Percentiles rank a stretch among this genome's conserved stretches.
Evolutionary conservation across 2,113 vertebrate species (phyloP).

Genomic region (Chaetodon auriga): DNA sequence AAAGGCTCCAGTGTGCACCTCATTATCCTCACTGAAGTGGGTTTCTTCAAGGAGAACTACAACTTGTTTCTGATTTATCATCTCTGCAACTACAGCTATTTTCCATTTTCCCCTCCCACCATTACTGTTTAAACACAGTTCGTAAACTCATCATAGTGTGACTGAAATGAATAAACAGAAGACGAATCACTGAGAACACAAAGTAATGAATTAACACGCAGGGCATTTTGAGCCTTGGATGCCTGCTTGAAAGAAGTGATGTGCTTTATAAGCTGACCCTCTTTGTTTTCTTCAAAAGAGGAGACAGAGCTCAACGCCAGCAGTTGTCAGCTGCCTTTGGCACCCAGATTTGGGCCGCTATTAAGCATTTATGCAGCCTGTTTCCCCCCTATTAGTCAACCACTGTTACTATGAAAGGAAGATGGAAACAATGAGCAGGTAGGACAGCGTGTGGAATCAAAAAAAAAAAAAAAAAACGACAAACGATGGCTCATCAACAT

Average conservation of each 20-base stretch:
- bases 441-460: background rate
- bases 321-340: background rate
- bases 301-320: background rate
- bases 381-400: background rate
- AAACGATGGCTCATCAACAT: background rate
- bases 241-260: background rate
- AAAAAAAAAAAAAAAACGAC: background rate
- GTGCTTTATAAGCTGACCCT: background rate
- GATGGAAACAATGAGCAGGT: background rate
- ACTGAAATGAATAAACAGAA: background rate
- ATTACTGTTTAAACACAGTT: conserved; percentile 26
- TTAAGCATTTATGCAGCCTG: background rate
- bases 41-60: conserved; percentile 19
- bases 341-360: background rate
- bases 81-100: conserved; percentile 9
- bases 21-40: conserved; percentile 29
- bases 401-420: background rate
- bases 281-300: background rate
- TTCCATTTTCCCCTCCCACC: background rate
- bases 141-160: background rate
- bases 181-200: background rate
- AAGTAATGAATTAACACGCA: background rate
- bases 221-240: background rate
- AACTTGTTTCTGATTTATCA: conserved; percentile 23
- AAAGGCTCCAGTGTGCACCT: conserved; percentile 19